phyloP scores from a whole-genome alignment of 2,797 vertebrate genomes.

The Iguana delicatissima region DNA sequence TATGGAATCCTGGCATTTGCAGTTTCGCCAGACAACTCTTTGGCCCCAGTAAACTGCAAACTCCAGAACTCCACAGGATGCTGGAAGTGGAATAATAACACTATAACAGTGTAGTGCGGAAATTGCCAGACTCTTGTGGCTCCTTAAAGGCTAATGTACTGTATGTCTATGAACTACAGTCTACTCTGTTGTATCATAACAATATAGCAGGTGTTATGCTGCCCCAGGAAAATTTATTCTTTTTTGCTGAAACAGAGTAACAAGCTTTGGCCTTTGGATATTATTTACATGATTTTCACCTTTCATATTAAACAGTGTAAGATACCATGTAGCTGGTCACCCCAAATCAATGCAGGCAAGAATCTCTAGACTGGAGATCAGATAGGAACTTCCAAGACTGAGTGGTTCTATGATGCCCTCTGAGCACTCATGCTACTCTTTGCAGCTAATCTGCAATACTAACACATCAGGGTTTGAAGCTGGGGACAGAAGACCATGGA shows the following conservation, averaged over 20 bases:
- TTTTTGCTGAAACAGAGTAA: no score
- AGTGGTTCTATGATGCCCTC: neutral
- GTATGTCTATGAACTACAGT: neutral
- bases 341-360: neutral
- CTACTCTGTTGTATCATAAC: neutral
- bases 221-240: neutral
- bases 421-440: neutral
- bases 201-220: neutral
- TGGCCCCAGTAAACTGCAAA: no score
- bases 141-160: neutral
- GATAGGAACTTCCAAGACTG: neutral
- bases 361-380: neutral
- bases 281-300: neutral
- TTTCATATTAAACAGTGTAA: neutral
- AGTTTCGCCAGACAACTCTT: no score
- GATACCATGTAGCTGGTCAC: neutral
- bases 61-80: no score
- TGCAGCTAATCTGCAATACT: neutral
- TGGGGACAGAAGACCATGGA: neutral
- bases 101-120: no score
- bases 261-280: no score
- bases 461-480: neutral
- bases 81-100: no score
- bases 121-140: neutral
- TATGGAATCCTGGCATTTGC: no score